phyloP scores from a whole-genome alignment of 2,113 vertebrate species.

The Trichomycterus rosablanca region DNA sequence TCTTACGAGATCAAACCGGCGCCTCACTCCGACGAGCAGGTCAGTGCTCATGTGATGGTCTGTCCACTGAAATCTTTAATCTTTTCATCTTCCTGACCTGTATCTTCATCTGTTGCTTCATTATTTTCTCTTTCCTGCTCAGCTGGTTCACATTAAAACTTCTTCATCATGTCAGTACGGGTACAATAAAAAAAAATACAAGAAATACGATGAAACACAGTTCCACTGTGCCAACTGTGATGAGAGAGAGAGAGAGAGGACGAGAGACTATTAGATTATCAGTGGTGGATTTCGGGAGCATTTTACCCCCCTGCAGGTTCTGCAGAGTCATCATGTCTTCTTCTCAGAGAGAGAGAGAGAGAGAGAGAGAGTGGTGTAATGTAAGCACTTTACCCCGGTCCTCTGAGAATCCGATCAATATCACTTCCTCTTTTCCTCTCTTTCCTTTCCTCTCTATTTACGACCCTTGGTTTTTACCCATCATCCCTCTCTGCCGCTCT shows the following conservation, averaged over 20 bases:
- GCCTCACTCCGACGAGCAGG: slow-evolving; percentile 35
- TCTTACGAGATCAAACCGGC: slow-evolving; percentile 81
- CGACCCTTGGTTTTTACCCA: slow-evolving; percentile 37
- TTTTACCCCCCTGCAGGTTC: background rate
- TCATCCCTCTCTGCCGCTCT: slow-evolving; percentile 18
- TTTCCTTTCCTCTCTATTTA: no score
- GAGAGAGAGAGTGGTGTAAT: slow-evolving; percentile 35
- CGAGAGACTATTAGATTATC: slow-evolving; percentile 20
- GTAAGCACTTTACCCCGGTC: slow-evolving; percentile 53
- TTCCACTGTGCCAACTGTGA: slow-evolving; percentile 17
- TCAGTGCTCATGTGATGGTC: slow-evolving; percentile 16
- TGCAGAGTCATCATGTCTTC: slow-evolving; percentile 16
- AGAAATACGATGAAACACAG: slow-evolving; percentile 43
- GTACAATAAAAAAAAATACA: slow-evolving; percentile 41
- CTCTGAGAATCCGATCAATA: slow-evolving; percentile 57
- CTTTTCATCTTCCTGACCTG: slow-evolving; percentile 1
- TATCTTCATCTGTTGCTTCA: slow-evolving; percentile 3
- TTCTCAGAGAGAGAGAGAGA: slow-evolving; percentile 10
- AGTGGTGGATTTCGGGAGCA: background rate
- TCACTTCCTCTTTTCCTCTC: slow-evolving; percentile 32
- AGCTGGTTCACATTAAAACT: slow-evolving; percentile 38
- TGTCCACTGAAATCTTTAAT: slow-evolving; percentile 21
- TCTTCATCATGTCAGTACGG: slow-evolving; percentile 45
- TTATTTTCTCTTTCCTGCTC: slow-evolving; percentile 4
- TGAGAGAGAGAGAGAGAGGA: slow-evolving; percentile 18